Evolutionary conservation across 2,888 invertebrate species (phyloP), one percentile per base, ranked within the genome.

Genomic region (Drosophila cognata): DNA sequence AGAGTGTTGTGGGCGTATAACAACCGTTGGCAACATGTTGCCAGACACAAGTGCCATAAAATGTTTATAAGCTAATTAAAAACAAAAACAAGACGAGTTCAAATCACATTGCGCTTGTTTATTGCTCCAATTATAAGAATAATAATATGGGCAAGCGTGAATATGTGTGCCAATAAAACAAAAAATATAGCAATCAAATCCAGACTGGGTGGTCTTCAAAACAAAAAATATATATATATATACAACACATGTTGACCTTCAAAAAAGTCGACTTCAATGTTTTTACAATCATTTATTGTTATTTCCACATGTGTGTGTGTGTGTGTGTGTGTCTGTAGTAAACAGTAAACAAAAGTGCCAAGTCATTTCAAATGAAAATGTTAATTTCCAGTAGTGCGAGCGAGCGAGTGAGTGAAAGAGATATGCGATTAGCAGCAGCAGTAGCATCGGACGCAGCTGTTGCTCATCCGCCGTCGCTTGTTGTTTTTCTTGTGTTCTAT

Each of bases 21-120:
- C 63, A 67, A 25, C 21, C 31, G 61, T 65, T 69, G 67, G 73
- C 80, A 82, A 76, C 81, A 82, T 82, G 77, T 83, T 80, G 77
- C 81, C 74, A 81, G 81, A 83, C 84, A 52, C 38, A 58, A 55
- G 25, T 36, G 53, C 53, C 55, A 74, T 65, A 59, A 79, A 64
- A 72, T 80, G 81, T 81, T 77, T 81, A 77, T 73, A 81, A 81
- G 70, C 77, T 77, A 79, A 79, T 81, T 77, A 77, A 77, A 59
- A 61, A 50, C 62, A 67, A 38, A 55, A 61, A 71, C 60, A 67
- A 55, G 35, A 41, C 70, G 69, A 75, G 72, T 63, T 51, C 53
- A 61, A 79, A 65, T 78, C 79, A 66, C 63, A 78, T 71, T 80
- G 62, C 41, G 62, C 70, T 77, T 61, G 79, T 57, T 76, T 80